Evolutionary conservation across 2,888 invertebrate species (phyloP), one percentile per base, ranked within the genome.

Genomic region (Saturnia pavonia): DNA sequence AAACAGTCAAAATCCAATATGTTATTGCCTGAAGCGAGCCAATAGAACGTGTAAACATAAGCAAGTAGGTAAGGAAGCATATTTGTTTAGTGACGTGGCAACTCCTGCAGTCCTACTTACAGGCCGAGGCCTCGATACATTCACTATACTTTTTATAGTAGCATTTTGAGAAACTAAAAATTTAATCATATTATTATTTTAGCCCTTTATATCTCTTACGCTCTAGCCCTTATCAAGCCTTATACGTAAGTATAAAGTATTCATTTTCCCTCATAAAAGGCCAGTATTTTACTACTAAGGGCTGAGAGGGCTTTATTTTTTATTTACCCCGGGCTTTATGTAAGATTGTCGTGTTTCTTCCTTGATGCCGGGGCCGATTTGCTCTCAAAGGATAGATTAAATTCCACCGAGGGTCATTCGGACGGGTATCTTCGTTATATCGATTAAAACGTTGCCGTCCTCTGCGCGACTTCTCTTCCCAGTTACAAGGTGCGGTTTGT

Each of bases 321-420:
- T 57, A 57, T 57, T 57, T 57, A 57, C 57, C 22, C n/a, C 48
- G 57, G 14, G 57, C 25, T 57, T 57, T 57, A 57, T 57, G 57
- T 57, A 57, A 57, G 57, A 57, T 25, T 57, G 57, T 57, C 57
- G 25, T 57, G 57, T 57, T 57, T 25, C 57, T 57, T 57, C 25
- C 57, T 57, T 25, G 57, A 57, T 54, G 57, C 57, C 25, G 25
- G 57, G 2, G 57, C 25, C 25, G 57, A 25, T 57, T 14, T 7
- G 22, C 57, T 57, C 57, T 25, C 57, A 57, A 57, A 57, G 57
- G 57, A 57, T 57, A 57, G 57, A 57, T 57, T 57, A 57, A 57
- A 57, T 57, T 57, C 57, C 57, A 25, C 57, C 4, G 57, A 25
- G 57, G 57, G 57, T 57, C 57, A 27, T 25, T 57, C 57, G 57